Conservation (phyloP, 2,113 vertebrate species). For the Garra rufa region DNA sequence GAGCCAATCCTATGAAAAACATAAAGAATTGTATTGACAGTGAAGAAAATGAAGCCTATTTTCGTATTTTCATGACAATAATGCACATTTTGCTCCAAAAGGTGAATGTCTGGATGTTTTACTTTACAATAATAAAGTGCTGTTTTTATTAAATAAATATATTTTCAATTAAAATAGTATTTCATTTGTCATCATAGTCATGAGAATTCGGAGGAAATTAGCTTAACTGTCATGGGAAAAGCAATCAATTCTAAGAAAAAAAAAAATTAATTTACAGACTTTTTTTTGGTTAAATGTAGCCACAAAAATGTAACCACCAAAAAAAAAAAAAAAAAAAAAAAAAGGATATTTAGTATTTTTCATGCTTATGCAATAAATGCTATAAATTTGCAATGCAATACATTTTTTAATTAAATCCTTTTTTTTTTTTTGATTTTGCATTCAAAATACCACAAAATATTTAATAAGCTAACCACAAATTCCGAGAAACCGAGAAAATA, state of each 20-base stretch:
- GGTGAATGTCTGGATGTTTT: neutral
- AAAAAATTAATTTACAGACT: too few species aligned
- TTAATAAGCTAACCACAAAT: too few species aligned
- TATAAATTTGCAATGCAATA: too few species aligned
- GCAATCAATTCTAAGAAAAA: neutral
- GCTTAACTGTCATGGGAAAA: neutral
- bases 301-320: neutral
- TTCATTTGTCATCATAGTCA: neutral
- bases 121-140: neutral
- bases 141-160: neutral
- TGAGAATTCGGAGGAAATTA: neutral
- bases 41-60: neutral
- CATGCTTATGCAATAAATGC: too few species aligned
- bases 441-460: too few species aligned
- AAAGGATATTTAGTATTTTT: too few species aligned
- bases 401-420: too few species aligned
- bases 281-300: neutral
- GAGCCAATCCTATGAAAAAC: neutral
- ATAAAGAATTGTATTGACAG: neutral
- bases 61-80: neutral
- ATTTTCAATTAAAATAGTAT: neutral
- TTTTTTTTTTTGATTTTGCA: too few species aligned
- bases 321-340: too few species aligned
- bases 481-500: too few species aligned
- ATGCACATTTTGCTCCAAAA: neutral